A percentile compares a stretch with the other conserved stretches of the same genome.
Evolutionary conservation across 2,113 vertebrate species (phyloP).

Genomic region (Paedocypris sp.): DNA sequence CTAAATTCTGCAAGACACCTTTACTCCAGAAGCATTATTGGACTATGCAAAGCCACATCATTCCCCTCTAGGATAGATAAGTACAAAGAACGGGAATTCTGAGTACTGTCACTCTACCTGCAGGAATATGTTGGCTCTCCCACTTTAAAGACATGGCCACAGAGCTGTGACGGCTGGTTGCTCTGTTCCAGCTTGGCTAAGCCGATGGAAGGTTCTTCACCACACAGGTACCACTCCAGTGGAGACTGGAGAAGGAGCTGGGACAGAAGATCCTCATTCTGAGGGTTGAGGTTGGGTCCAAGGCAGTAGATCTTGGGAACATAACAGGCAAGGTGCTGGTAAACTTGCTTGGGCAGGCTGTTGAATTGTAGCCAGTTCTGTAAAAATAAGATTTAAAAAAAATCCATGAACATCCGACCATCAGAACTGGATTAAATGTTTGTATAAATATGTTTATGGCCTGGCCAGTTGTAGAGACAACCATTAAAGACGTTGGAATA

Average conservation of each 20-base stretch:
- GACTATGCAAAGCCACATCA: too few species aligned
- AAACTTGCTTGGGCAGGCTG: constrained; percentile 81
- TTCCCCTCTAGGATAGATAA: too few species aligned
- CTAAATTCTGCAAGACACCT: too few species aligned
- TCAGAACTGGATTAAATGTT: background rate
- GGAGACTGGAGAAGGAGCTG: constrained; percentile 81
- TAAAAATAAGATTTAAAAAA: constrained; percentile 20
- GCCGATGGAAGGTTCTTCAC: constrained; percentile 76
- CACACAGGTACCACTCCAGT: constrained; percentile 90
- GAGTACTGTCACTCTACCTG: constrained; percentile 65
- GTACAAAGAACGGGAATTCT: too few species aligned
- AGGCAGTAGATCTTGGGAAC: constrained; percentile 89
- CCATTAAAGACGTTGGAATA: too few species aligned
- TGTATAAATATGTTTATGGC: background rate
- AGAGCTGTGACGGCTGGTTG: constrained; percentile 85
- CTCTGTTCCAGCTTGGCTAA: constrained; percentile 79
- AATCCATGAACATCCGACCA: background rate
- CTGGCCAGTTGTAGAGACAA: too few species aligned
- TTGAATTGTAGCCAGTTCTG: constrained; percentile 81
- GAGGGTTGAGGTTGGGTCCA: constrained; percentile 72
- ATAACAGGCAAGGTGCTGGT: constrained; percentile 76
- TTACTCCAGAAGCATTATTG: too few species aligned
- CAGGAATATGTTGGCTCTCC: constrained; percentile 96
- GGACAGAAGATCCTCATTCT: constrained; percentile 80
- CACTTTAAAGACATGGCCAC: constrained; percentile 94